Conservation (phyloP, 2,888 invertebrate genomes). For the Eupithecia pulchellata region DNA sequence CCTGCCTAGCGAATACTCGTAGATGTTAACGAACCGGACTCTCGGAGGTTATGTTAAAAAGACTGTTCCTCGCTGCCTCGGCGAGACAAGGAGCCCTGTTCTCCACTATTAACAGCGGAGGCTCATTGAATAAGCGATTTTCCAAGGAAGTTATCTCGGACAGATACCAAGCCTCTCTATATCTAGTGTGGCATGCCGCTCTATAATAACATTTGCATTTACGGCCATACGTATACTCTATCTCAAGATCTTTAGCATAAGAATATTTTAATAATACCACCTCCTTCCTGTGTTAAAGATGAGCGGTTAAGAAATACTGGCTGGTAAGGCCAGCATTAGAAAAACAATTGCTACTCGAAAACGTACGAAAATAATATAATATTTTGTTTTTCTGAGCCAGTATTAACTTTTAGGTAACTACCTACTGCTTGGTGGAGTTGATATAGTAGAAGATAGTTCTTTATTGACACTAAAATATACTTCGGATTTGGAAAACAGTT, state of each 20-base stretch:
- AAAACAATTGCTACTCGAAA: not conserved
- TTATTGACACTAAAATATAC: not conserved
- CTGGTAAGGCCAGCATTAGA: not conserved
- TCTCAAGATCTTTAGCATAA: conserved; percentile 34
- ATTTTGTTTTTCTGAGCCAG: not conserved
- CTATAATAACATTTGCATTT: conserved; percentile 55
- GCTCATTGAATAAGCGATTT: conserved; percentile 64
- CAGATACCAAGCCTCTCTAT: conserved; percentile 46
- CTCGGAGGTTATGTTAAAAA: conserved; percentile 61
- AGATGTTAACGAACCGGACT: conserved; percentile 48
- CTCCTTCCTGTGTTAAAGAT: not conserved
- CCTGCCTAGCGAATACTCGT: not conserved
- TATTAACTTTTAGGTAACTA: not conserved
- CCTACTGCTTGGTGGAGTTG: not conserved
- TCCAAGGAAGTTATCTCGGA: conserved; percentile 66
- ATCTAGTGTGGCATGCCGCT: conserved; percentile 44
- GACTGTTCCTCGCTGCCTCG: conserved; percentile 56
- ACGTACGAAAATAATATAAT: not conserved
- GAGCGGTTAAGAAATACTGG: not conserved
- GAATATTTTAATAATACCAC: conserved; percentile 28
- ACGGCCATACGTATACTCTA: conserved; percentile 39
- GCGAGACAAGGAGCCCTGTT: conserved; percentile 51
- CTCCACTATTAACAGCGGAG: conserved; percentile 43
- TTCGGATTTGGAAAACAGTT: not conserved
- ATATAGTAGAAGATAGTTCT: not conserved